Base-by-base conservation (phyloP, 2,113 vertebrate species). In the Erpornis zantholeuca region DNA sequence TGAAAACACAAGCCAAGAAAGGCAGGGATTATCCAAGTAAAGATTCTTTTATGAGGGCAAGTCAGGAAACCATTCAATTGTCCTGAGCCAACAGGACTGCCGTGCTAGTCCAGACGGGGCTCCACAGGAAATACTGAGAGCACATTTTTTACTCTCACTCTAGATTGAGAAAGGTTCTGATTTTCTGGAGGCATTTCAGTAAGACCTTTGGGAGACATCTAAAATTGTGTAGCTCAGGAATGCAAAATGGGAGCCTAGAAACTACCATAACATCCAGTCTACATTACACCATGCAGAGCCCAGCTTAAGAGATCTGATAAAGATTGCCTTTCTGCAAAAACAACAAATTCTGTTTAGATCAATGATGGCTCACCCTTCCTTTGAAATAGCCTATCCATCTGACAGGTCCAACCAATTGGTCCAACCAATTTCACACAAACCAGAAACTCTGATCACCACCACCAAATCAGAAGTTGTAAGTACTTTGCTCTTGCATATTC, bases 91-190 rank as follows among this genome's bases (percentile, higher is more conserved):
- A 82, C 63, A 83, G 68, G 52, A 63, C 64, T 77, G 68, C 56
- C 54, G 45, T 72, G 57, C 66, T 88, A 65, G 47, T 69, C 88
- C 94, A 96, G 95, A 93, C 59, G 71, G 86, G 54, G 38, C 88
- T 95, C 90, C 76, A 70, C 92, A 88, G 92, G 82, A 95, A 76
- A 79, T 33, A 72, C 36, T 12, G 17, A 86, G 21, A 35, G 8
- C 78, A 92, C 33, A 44, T 75, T 86, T 90, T 92, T 84, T 60
- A 91, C 78, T 78, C 53, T 38, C 65, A 75, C 36, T 91, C 56
- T 56, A 81, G 44, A 76, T 2, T 68, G 22, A 71, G 44, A 92
- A 82, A 78, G 31, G 19, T 79, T 71, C 24, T 49, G 33, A 71
- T 75, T 93, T 92, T 82, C 56, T 91, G 40, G 33, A 85, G 65